Conservation (phyloP, 1,140 invertebrate species). For the Drosophila pallidifrons region DNA sequence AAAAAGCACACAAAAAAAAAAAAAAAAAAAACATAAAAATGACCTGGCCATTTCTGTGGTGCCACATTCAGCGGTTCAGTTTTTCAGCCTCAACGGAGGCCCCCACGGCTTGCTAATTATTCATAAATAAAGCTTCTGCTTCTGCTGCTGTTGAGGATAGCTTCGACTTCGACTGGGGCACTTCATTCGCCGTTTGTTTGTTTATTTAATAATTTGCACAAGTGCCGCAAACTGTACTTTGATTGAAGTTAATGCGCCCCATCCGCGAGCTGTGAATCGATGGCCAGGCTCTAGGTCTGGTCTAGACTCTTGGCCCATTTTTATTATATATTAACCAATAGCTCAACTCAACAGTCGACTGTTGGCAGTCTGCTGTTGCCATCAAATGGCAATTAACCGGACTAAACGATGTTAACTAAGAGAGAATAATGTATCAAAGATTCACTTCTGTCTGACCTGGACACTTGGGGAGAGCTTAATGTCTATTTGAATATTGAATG, state of each 20-base stretch:
- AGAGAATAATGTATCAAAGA: slow-evolving; percentile 22
- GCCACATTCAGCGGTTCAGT: slow-evolving; percentile 63
- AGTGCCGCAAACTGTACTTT: slow-evolving; percentile 79
- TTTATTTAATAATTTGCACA: slow-evolving; percentile 80
- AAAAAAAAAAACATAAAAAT: slow-evolving; percentile 24
- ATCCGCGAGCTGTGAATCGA: slow-evolving; percentile 24
- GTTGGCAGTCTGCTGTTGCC: slow-evolving; percentile 1
- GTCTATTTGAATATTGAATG: slow-evolving; percentile 18
- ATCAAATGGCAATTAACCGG: slow-evolving; percentile 49
- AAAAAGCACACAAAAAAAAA: slow-evolving; percentile 15
- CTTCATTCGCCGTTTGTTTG: slow-evolving; percentile 62
- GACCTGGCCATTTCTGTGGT: slow-evolving; percentile 40
- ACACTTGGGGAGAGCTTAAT: neutral
- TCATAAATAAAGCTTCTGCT: slow-evolving; percentile 76
- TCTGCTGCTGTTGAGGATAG: slow-evolving; percentile 2
- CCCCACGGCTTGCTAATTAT: slow-evolving; percentile 76
- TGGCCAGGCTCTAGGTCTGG: neutral
- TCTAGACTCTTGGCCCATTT: slow-evolving; percentile 34
- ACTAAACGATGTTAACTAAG: slow-evolving; percentile 19
- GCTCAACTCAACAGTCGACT: neutral
- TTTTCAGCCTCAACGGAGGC: slow-evolving; percentile 38
- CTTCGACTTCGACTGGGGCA: slow-evolving; percentile 19
- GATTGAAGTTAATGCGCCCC: slow-evolving; percentile 77
- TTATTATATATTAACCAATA: slow-evolving; percentile 5
- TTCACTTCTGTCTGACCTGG: slow-evolving; percentile 6